A percentile compares a stretch with the other conserved stretches of the same genome.
phyloP scores from a whole-genome alignment of 2,113 vertebrate species.

The Helogale parvula region DNA sequence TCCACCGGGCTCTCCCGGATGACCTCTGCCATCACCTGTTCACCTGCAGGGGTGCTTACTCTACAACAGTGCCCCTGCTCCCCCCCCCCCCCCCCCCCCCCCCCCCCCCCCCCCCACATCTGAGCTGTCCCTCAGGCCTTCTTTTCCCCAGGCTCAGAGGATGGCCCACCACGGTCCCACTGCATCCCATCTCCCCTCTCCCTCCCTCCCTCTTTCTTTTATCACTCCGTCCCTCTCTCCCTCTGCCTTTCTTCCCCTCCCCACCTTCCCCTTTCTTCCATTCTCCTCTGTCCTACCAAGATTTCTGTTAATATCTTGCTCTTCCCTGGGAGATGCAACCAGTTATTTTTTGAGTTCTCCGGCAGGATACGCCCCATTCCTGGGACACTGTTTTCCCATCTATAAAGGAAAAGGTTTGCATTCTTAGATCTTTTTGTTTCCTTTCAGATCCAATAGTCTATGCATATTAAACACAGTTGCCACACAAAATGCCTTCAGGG shows the following conservation, averaged over 20 bases:
- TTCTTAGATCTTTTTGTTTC: not conserved
- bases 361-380: not conserved
- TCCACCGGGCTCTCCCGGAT: not conserved
- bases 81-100: no score
- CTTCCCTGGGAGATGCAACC: not conserved
- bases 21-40: not conserved
- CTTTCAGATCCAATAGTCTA: not conserved
- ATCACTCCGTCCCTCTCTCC: not conserved
- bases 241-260: not conserved
- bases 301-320: not conserved
- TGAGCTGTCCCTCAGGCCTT: not conserved
- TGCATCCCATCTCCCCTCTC: no score
- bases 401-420: not conserved
- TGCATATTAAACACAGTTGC: not conserved
- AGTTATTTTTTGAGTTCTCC: not conserved
- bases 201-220: rapidly evolving
- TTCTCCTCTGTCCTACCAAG: not conserved
- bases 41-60: not conserved
- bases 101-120: no score
- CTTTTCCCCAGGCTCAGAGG: not conserved
- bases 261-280: no score
- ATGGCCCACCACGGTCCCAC: no score
- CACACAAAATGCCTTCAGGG: not conserved
- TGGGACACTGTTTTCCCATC: not conserved
- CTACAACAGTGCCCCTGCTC: no score